A percentile compares a stretch with the other conserved stretches of the same genome.
Evolutionary conservation across 2,113 vertebrate genomes (phyloP).

Genomic region (Columba janthina): DNA sequence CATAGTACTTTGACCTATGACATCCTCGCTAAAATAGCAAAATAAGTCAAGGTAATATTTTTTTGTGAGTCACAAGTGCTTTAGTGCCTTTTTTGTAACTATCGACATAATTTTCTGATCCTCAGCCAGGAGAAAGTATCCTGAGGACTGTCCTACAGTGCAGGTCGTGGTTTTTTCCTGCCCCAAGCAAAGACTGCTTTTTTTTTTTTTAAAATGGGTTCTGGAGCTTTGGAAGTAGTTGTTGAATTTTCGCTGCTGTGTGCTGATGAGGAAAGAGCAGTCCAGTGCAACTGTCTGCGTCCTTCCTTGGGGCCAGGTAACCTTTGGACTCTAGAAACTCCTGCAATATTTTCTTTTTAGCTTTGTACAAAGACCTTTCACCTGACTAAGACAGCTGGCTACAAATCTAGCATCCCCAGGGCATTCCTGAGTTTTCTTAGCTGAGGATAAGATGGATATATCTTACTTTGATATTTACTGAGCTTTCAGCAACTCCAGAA

Average conservation of each 20-base stretch:
- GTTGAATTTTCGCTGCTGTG: neutral
- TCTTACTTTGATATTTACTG: constrained; percentile 53
- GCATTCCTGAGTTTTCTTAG: constrained; percentile 42
- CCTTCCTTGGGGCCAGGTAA: constrained; percentile 9
- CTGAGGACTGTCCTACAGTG: neutral
- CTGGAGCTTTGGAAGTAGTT: neutral
- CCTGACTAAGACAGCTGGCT: neutral
- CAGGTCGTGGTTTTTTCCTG: neutral
- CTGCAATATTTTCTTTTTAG: constrained; percentile 62
- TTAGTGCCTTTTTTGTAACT: neutral
- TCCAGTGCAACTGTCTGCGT: constrained; percentile 27
- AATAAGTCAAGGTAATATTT: constrained; percentile 22
- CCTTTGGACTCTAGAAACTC: constrained; percentile 37
- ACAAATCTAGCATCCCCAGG: constrained; percentile 44
- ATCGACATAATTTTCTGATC: neutral
- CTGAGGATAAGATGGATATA: constrained; percentile 26
- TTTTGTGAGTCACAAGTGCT: constrained; percentile 18
- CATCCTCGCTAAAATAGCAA: constrained; percentile 32
- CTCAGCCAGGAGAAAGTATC: neutral
- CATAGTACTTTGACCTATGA: constrained; percentile 59
- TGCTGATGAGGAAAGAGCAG: constrained; percentile 25
- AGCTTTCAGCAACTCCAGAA: constrained; percentile 29
- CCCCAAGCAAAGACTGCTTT: neutral
- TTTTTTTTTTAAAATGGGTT: neutral
- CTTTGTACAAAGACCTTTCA: constrained; percentile 58